Percentiles rank a stretch among this genome's conserved stretches.
These are phyloP conservation scores for Neoitamus cyanurus DNA, from an alignment of 2,888 invertebrate genomes.

Conservation along the genomic window DNA sequence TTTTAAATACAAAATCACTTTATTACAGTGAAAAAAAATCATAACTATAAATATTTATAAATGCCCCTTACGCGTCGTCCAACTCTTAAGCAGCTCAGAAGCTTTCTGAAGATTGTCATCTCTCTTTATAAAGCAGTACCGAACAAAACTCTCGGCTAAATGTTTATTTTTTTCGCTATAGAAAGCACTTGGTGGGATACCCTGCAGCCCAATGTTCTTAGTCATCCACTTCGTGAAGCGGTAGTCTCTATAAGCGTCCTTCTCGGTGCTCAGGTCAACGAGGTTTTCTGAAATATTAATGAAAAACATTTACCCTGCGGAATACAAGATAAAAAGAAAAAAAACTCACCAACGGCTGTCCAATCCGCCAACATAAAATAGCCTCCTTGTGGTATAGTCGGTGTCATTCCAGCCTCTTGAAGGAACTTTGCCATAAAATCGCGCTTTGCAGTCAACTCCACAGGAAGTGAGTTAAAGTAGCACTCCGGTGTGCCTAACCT, in stretches of 20 bases:
- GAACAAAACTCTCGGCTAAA: slow-evolving; percentile 85
- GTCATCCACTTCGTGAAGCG: slow-evolving; percentile 96
- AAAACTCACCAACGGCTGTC: slow-evolving; percentile 74
- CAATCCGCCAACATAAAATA: slow-evolving; percentile 98
- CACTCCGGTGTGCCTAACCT: slow-evolving; percentile 79
- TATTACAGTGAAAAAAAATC: neutral
- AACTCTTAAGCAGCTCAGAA: slow-evolving; percentile 73
- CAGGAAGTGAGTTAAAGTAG: slow-evolving; percentile 82
- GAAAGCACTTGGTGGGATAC: slow-evolving; percentile 95
- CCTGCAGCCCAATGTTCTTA: slow-evolving; percentile 89
- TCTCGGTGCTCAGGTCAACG: slow-evolving; percentile 76
- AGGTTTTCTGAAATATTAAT: slow-evolving; percentile 70
- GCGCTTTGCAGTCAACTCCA: slow-evolving; percentile 80
- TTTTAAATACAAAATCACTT: neutral
- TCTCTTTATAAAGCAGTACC: slow-evolving; percentile 96
- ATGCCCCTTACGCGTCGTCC: slow-evolving; percentile 60
- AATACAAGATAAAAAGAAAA: neutral
- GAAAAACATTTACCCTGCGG: neutral
- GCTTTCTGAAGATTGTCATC: slow-evolving; percentile 78
- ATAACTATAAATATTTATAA: neutral
- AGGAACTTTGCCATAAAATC: slow-evolving; percentile 83
- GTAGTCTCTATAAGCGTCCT: slow-evolving; percentile 84
- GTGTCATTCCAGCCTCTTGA: slow-evolving; percentile 84
- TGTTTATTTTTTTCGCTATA: slow-evolving; percentile 83
- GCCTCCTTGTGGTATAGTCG: slow-evolving; percentile 94